phyloP scores from a whole-genome alignment of 2,797 vertebrate species.

The Petrocephalus sullivani region DNA sequence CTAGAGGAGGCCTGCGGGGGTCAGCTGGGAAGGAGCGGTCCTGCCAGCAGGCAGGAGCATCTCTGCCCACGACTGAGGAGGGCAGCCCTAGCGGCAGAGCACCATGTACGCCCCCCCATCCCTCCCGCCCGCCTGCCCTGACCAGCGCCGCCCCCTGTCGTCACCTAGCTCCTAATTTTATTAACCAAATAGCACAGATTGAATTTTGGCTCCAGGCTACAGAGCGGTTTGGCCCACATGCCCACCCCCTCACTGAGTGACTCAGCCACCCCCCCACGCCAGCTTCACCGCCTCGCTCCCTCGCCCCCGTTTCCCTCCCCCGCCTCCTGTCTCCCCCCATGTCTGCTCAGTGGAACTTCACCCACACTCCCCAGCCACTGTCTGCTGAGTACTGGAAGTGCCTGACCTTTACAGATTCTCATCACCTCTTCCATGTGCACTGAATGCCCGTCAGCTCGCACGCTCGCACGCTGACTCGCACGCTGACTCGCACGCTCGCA shows the following conservation, averaged over 20 bases:
- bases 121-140: constrained; percentile 18
- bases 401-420: too few relatives aligned
- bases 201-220: constrained; percentile 52
- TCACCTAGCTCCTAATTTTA: constrained; percentile 64
- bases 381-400: too few relatives aligned
- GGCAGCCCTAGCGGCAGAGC: constrained; percentile 22
- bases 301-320: constrained; percentile 32
- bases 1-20: constrained; percentile 17
- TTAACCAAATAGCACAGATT: constrained; percentile 69
- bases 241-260: constrained; percentile 22
- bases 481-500: too few relatives aligned
- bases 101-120: constrained; percentile 7
- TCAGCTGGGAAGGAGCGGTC: not conserved
- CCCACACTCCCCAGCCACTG: too few relatives aligned
- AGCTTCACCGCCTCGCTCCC: constrained; percentile 28
- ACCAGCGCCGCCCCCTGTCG: constrained; percentile 45
- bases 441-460: too few relatives aligned
- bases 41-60: not conserved
- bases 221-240: constrained; percentile 40
- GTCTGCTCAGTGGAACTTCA: too few relatives aligned
- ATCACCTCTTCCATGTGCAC: too few relatives aligned
- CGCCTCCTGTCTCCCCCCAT: not conserved
- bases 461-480: too few relatives aligned
- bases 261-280: not conserved
- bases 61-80: not conserved